phyloP scores from a whole-genome alignment of 2,888 invertebrate species.

The Gisinianus flammeolus region DNA sequence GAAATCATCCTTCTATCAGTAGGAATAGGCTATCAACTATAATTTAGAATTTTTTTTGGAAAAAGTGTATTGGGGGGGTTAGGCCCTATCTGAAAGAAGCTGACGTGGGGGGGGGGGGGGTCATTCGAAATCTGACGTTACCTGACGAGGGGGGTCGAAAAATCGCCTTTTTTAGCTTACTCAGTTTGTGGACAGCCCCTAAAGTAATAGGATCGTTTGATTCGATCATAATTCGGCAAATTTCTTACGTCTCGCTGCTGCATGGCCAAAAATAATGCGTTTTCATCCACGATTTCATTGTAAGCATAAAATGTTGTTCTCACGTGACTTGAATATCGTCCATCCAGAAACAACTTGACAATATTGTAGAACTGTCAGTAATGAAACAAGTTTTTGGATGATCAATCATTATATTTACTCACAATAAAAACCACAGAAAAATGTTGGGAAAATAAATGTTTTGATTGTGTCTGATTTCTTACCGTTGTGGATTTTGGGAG shows the following conservation, averaged over 20 bases:
- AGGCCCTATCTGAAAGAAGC: too few species aligned
- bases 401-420: neutral
- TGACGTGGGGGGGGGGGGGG: too few species aligned
- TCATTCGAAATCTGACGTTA: too few species aligned
- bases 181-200: too few species aligned
- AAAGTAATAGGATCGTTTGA: neutral
- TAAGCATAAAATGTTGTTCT: slow-evolving; percentile 10
- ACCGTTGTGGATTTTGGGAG: slow-evolving; percentile 6
- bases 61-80: too few species aligned
- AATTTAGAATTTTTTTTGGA: too few species aligned
- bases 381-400: too few species aligned
- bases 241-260: neutral
- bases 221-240: neutral
- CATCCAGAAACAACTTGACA: neutral
- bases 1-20: too few species aligned
- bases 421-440: neutral
- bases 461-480: neutral
- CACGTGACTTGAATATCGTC: neutral
- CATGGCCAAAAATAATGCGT: neutral
- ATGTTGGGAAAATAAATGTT: neutral
- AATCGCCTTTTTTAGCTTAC: too few species aligned
- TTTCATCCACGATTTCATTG: slow-evolving; percentile 6
- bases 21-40: too few species aligned
- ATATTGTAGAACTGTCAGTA: slow-evolving; percentile 1
- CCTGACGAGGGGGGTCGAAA: too few species aligned